Base-by-base conservation (phyloP, 2,797 vertebrate species). In the Cirrhinus mrigala region DNA sequence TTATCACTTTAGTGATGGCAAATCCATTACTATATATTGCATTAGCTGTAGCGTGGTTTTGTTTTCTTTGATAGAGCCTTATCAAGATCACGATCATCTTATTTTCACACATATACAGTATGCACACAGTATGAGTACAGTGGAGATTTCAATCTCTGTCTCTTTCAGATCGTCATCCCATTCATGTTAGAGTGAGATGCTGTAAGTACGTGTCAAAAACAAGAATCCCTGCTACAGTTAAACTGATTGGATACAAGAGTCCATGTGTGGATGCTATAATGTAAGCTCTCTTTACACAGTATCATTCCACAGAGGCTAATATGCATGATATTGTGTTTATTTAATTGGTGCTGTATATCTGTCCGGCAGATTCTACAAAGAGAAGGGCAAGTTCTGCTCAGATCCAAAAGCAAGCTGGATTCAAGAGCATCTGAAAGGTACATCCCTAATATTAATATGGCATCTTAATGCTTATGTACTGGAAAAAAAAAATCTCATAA, bases 201-300 rank as follows among this genome's bases (percentile, higher is more conserved):
- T 94, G 92, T 84, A 15, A 14, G 0, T 4, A 0, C 0, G 62
- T 90, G n/a, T 73, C 80, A 1, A 3, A 0, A 3, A 6, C 0
- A 0, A 0, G 84, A 2, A 68, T 92, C 33, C 84, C 73, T 9
- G 0, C 0, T 0, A 2, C 37, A 0, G 78, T 81, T 46, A 0
- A 24, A 0, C 87, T 93, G 0, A 1, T 18, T 40, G 60, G 29
- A 0, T 93, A 91, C 14, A 27, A 0, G 7, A 0, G 0, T 2
- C n/a, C 9, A 24, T 94, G 94, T 52, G 87, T 92, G 56, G 6
- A 88, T 0, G 92, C 92, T 0, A 0, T 92, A 0, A 79, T 94
- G 93, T 94, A 87, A 90, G 84, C 48, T 18, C 62, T 64, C 46
- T 52, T n/a, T 4, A 70, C 20, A 52, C 27, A n/a, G 2, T 11